These are phyloP conservation scores for Gymnobelideus leadbeateri DNA, from an alignment of 2,113 vertebrate species.

Conservation along the genomic window DNA sequence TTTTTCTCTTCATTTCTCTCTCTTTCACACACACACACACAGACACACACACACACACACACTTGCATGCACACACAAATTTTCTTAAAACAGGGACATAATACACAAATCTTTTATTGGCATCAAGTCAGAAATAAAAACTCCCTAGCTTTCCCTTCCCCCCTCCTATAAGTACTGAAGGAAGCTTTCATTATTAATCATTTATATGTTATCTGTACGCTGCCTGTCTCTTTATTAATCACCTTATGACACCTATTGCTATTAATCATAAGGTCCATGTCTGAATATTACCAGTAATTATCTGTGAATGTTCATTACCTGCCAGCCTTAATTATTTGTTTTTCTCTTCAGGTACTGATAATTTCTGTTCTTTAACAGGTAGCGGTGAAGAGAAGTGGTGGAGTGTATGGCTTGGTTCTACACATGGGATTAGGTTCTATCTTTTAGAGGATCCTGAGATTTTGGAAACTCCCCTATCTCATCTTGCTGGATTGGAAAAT, in stretches of 20 bases:
- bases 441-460: not conserved
- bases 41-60: not conserved
- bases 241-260: constrained; percentile 47
- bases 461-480: fast-evolving
- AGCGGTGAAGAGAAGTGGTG: not conserved
- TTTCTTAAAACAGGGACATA: not conserved
- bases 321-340: constrained; percentile 66
- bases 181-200: constrained; percentile 61
- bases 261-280: constrained; percentile 65
- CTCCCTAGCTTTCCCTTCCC: not conserved
- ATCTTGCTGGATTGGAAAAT: fast-evolving
- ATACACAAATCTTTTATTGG: not conserved
- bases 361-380: constrained; percentile 27
- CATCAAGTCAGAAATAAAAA: constrained; percentile 5
- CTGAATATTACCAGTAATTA: constrained; percentile 62
- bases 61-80: not conserved
- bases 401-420: not conserved
- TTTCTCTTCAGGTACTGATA: constrained; percentile 4
- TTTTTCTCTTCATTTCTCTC: too few species aligned
- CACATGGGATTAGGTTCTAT: not conserved
- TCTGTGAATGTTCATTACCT: constrained; percentile 63
- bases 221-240: constrained; percentile 60
- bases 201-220: constrained; percentile 51
- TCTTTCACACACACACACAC: not conserved
- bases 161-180: constrained; percentile 7